These are phyloP conservation scores for Polyploca ridens DNA, from an alignment of 2,888 invertebrate genomes.

Conservation along the genomic window DNA sequence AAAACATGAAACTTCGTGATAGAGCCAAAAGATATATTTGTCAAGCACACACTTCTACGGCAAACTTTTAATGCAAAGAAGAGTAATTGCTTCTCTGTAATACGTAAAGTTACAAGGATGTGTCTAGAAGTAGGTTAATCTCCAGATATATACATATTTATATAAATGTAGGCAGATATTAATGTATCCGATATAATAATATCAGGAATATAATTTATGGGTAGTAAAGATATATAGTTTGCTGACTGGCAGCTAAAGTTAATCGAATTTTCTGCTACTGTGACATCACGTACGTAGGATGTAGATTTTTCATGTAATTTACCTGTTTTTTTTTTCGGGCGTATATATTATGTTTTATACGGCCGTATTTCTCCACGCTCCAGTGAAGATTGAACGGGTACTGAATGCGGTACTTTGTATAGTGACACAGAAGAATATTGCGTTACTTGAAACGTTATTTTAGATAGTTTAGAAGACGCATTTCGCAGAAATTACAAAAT, in stretches of 20 bases:
- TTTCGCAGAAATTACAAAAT: too few relatives aligned
- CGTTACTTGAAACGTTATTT: conserved; percentile 37
- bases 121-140: conserved; percentile 15
- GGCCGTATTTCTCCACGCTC: conserved; percentile 71
- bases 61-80: conserved; percentile 16
- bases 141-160: conserved; percentile 22
- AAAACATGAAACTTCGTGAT: conserved; percentile 31
- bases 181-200: conserved; percentile 57
- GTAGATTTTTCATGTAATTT: conserved; percentile 62
- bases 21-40: conserved; percentile 17
- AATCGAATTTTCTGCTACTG: conserved; percentile 75
- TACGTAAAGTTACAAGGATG: conserved; percentile 12
- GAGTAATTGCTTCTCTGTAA: conserved; percentile 14
- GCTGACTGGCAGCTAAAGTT: conserved; percentile 66
- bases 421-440: conserved; percentile 42
- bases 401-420: conserved; percentile 57
- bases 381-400: conserved; percentile 68
- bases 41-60: conserved; percentile 18
- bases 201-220: conserved; percentile 60
- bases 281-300: conserved; percentile 63
- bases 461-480: background rate
- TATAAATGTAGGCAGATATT: conserved; percentile 35
- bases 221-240: conserved; percentile 58
- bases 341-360: conserved; percentile 64
- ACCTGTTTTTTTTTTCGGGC: conserved; percentile 57